These are phyloP conservation scores for Halictus rubicundus DNA, from an alignment of 1,140 invertebrate species.

Conservation along the genomic window DNA sequence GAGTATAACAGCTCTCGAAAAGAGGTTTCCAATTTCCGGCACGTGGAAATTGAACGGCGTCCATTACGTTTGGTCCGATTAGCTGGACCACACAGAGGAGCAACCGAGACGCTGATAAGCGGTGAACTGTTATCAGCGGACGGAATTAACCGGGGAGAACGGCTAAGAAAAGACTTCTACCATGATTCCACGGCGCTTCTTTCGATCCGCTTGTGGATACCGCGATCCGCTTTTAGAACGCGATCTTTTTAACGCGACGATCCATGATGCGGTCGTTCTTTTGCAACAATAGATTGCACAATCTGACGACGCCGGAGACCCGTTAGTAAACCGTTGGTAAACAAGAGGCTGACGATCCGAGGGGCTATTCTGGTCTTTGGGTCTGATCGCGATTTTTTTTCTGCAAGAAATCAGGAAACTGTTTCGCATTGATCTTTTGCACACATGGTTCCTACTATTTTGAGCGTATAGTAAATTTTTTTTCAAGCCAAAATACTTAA, in stretches of 20 bases:
- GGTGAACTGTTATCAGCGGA: conserved; percentile 14
- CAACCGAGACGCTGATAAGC: conserved; percentile 15
- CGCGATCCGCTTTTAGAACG: conserved; percentile 11
- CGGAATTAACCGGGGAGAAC: conserved; percentile 35
- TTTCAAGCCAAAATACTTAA: no score
- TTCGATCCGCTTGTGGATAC: conserved; percentile 7
- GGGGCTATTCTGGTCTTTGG: no score
- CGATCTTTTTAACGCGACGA: background rate
- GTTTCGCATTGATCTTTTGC: no score
- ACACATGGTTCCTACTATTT: no score
- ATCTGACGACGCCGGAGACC: background rate
- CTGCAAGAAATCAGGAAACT: no score
- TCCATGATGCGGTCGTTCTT: background rate
- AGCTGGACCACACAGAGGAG: conserved; percentile 11
- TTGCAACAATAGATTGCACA: conserved; percentile 2
- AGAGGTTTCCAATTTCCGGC: background rate
- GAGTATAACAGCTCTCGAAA: background rate
- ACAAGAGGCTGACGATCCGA: background rate
- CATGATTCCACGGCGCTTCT: conserved; percentile 5
- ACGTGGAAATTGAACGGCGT: no score
- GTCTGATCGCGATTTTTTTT: no score
- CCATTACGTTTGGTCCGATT: conserved; percentile 15
- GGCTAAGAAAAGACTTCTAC: conserved; percentile 39
- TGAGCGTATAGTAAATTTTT: no score
- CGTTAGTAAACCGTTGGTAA: background rate